These are phyloP conservation scores for Odontophorus gujanensis DNA, from an alignment of 2,113 vertebrate genomes.

Conservation along the genomic window DNA sequence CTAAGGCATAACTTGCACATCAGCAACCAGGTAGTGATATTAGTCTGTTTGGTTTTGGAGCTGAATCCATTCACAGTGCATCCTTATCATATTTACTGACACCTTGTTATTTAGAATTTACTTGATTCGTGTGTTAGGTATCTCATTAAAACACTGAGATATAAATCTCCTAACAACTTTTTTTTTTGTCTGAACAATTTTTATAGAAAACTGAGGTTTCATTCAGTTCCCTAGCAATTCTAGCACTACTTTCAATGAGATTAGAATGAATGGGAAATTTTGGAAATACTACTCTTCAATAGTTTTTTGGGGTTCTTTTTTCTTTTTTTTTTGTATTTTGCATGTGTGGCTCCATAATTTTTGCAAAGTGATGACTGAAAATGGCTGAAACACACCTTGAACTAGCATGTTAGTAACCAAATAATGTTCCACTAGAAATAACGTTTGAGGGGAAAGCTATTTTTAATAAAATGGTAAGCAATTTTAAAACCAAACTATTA, in stretches of 20 bases:
- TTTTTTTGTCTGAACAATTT: neutral
- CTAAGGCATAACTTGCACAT: neutral
- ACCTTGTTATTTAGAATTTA: neutral
- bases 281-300: neutral
- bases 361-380: neutral
- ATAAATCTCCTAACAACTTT: neutral
- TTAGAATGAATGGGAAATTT: neutral
- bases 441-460: neutral
- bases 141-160: neutral
- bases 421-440: neutral
- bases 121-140: neutral
- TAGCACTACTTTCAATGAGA: neutral
- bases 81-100: neutral
- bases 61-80: neutral
- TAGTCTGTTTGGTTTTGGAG: neutral
- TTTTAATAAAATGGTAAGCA: neutral
- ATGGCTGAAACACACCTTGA: neutral
- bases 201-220: neutral
- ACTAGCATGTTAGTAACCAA: neutral
- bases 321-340: neutral
- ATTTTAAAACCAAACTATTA: neutral
- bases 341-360: neutral
- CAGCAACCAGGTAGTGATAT: neutral
- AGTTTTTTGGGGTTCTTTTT: neutral
- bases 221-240: neutral